phyloP scores from a whole-genome alignment of 2,113 vertebrate species.

The Maylandia zebra region DNA sequence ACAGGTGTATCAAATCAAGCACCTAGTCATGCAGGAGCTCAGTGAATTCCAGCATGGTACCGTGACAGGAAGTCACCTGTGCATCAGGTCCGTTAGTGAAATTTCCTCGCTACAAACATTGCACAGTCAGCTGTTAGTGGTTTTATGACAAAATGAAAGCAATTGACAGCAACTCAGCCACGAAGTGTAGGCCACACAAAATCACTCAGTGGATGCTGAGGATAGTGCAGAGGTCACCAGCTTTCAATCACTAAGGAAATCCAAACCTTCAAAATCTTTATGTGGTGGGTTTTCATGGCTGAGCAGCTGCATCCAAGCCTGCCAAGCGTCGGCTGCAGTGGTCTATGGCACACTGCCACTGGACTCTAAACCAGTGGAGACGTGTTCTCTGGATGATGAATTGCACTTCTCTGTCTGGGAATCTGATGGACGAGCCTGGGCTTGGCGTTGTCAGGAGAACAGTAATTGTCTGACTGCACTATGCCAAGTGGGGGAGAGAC shows the following conservation, averaged over 20 bases:
- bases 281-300: background rate
- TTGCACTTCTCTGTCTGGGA: background rate
- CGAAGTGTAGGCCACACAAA: background rate
- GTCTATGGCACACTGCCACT: background rate
- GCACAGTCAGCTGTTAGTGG: background rate
- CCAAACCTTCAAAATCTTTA: background rate
- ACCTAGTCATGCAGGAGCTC: background rate
- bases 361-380: background rate
- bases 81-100: background rate
- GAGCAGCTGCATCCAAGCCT: background rate
- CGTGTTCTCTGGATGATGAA: background rate
- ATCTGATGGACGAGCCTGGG: background rate
- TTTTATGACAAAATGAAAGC: background rate
- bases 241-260: background rate
- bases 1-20: background rate
- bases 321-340: background rate
- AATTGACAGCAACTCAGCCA: background rate
- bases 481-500: background rate
- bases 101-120: background rate
- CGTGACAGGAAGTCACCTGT: background rate
- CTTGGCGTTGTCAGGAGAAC: background rate
- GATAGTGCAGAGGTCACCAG: background rate
- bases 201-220: background rate
- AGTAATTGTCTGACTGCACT: background rate
- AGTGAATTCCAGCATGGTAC: rapidly evolving